Evolutionary conservation across 2,888 invertebrate genomes (phyloP).

Genomic region (Ectemnius lituratus): DNA sequence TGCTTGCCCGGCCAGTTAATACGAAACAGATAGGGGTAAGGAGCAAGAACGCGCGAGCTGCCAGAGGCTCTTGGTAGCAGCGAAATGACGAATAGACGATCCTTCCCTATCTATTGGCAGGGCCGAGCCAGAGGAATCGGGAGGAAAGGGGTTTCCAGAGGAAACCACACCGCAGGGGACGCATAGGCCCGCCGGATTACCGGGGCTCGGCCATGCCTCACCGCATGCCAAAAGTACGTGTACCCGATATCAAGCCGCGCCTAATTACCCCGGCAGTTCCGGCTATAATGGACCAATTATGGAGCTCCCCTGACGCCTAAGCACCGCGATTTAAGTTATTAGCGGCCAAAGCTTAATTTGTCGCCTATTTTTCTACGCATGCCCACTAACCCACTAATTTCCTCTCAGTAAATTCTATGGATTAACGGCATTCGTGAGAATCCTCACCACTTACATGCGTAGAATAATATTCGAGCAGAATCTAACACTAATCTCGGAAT

Average conservation of each 20-base stretch:
- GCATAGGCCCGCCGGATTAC: constrained; percentile 51
- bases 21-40: constrained; percentile 44
- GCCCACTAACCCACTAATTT: too few relatives aligned
- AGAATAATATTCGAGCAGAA: too few relatives aligned
- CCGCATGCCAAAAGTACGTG: constrained; percentile 62
- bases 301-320: constrained; percentile 38
- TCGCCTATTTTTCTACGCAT: too few relatives aligned
- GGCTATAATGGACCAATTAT: constrained; percentile 52
- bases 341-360: constrained; percentile 32
- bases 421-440: too few relatives aligned
- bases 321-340: constrained; percentile 40
- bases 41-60: constrained; percentile 23
- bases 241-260: constrained; percentile 54
- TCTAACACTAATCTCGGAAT: too few relatives aligned
- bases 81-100: constrained; percentile 55
- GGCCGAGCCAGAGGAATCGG: constrained; percentile 27
- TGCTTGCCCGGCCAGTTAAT: constrained; percentile 50
- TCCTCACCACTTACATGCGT: too few relatives aligned
- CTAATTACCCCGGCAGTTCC: constrained; percentile 50
- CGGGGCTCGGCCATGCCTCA: constrained; percentile 49
- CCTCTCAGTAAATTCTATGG: too few relatives aligned
- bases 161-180: constrained; percentile 38
- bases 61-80: constrained; percentile 27
- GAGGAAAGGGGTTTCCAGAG: constrained; percentile 10
- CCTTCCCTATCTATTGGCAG: background rate